These are phyloP conservation scores for Venustoraphidia nigricollis DNA, from an alignment of 2,888 invertebrate species.

Conservation along the genomic window DNA sequence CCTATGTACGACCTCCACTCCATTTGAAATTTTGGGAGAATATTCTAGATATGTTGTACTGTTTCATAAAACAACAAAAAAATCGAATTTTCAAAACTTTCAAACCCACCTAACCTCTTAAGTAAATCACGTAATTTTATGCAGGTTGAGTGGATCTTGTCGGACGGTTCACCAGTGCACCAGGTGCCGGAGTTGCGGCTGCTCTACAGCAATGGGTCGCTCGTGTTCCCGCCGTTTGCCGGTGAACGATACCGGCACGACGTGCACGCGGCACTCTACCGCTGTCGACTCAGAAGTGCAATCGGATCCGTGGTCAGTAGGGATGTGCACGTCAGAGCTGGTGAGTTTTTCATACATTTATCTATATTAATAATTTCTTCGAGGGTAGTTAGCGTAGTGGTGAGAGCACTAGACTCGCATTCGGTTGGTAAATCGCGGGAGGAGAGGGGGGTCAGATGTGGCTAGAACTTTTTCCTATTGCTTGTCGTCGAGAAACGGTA, in stretches of 20 bases:
- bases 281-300: conserved; percentile 50
- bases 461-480: no score
- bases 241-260: conserved; percentile 68
- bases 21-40: no score
- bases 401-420: no score
- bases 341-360: conserved; percentile 36
- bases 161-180: conserved; percentile 50
- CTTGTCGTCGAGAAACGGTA: no score
- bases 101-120: no score
- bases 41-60: no score
- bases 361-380: background rate
- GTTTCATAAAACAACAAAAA: no score
- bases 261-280: conserved; percentile 71
- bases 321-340: conserved; percentile 76
- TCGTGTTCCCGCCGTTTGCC: conserved; percentile 73
- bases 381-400: no score
- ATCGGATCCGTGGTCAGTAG: conserved; percentile 69
- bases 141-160: conserved; percentile 62
- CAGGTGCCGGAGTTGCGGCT: conserved; percentile 56
- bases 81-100: no score
- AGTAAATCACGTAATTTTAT: conserved; percentile 2
- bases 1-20: no score
- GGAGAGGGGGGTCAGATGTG: no score
- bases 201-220: conserved; percentile 66
- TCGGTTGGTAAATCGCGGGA: no score